Evolutionary conservation across 2,888 invertebrate genomes (phyloP), one percentile per base, ranked within the genome.

Genomic region (Eumerus sabulonum): DNA sequence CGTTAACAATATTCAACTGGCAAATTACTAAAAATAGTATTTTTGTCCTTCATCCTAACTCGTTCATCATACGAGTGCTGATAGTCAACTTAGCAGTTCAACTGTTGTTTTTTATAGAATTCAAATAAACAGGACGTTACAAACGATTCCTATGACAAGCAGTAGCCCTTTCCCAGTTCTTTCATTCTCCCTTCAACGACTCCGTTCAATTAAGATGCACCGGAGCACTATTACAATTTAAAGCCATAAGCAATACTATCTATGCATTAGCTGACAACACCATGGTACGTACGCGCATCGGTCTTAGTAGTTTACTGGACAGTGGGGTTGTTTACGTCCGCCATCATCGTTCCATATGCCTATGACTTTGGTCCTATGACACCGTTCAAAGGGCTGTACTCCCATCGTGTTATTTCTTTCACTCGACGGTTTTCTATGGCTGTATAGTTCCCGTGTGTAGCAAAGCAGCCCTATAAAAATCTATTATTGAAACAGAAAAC

Each of bases 131-230:
- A 77, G 77, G 77, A 77, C 77, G 77, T 59, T 59, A 57, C 72
- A 67, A 50, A 72, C 53, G 57, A 63, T 51, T 12, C 40, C 40
- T 51, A 18, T 36, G 36, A 67, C 18, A n/a, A n/a, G n/a, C n/a
- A 62, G 40, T 35, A n/a, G 13, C 45, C 16, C 27, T 27, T 27
- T 7, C 7, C 7, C 27, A 27, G 27, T 27, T 27, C 27, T 7
- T 7, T 27, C 27, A 27, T 53, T 50, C 50, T 36, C 40, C 19
- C 45, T 9, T 13, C 51, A 27, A 16, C 57, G 54, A 59, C 47
- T n/a, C n/a, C n/a, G n/a, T 60, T 35, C 62, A 71, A 81, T 81
- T 81, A 81, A 81, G 81, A 81, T 81, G 74, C 81, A 81, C 76
- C 81, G 70, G 70, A 81, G 81, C 81, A 81, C 76, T 66, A 76